phyloP scores from a whole-genome alignment of 2,113 vertebrate species.

The Anhinga rufa region DNA sequence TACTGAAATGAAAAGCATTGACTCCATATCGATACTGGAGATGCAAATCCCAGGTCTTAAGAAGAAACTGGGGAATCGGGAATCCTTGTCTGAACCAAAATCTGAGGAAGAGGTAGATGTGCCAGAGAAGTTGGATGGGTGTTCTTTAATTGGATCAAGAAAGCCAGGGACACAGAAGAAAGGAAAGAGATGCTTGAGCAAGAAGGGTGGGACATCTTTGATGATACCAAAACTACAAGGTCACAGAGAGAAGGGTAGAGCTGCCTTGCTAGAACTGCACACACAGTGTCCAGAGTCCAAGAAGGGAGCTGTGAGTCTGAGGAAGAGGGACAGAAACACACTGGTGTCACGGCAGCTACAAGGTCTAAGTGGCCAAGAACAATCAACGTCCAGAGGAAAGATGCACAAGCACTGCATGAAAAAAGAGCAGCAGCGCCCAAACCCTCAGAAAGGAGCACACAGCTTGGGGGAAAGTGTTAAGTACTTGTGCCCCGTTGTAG shows the following conservation, averaged over 20 bases:
- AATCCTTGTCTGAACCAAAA: neutral
- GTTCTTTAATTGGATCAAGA: neutral
- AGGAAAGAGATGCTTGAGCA: neutral
- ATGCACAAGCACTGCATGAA: accelerated
- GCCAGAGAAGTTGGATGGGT: neutral
- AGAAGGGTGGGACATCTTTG: neutral
- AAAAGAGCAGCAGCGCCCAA: neutral
- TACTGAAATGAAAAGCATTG: neutral
- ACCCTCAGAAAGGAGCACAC: neutral
- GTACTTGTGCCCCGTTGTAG: neutral
- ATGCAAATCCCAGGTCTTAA: neutral
- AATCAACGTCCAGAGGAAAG: neutral
- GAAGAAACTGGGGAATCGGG: neutral
- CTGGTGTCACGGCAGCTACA: neutral
- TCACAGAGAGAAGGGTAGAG: neutral
- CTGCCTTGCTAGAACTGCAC: neutral
- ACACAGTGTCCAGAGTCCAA: neutral
- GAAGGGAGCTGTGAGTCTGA: neutral
- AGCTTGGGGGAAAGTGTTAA: neutral
- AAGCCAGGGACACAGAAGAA: neutral
- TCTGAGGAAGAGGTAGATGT: neutral
- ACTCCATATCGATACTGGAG: neutral
- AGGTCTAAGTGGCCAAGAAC: neutral
- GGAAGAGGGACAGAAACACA: neutral
- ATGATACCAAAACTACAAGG: neutral